Percentiles rank a stretch among this genome's conserved stretches.
Conservation (phyloP, 2,888 invertebrate genomes). For the Tetranychus piercei region DNA sequence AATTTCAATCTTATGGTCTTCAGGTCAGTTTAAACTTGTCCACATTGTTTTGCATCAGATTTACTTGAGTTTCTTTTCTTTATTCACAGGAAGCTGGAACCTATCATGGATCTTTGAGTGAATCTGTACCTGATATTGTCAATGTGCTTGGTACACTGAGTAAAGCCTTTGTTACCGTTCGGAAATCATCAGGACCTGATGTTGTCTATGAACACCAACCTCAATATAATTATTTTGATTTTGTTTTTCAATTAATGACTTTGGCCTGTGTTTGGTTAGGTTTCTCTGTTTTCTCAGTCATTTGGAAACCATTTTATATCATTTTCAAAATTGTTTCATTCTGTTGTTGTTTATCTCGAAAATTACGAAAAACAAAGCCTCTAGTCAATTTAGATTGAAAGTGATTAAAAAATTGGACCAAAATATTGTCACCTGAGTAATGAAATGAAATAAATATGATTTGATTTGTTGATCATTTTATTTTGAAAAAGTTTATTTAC, state of each 20-base stretch:
- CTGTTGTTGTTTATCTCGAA: not conserved
- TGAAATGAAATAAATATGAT: no score
- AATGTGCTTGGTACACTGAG: not conserved
- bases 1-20: not conserved
- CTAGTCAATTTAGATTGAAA: not conserved
- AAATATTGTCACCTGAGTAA: no score
- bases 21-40: no score
- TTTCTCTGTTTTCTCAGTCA: constrained; percentile 8
- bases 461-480: no score
- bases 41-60: no score
- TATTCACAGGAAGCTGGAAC: constrained; percentile 1
- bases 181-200: constrained; percentile 11
- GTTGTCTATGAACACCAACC: constrained; percentile 12
- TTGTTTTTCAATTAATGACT: constrained; percentile 12
- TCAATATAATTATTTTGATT: not conserved
- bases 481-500: no score
- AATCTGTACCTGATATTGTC: constrained; percentile 5
- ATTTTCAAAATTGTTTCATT: constrained; percentile 6
- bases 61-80: no score
- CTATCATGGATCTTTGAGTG: not conserved
- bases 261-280: constrained; percentile 12
- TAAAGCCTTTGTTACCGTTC: constrained; percentile 10
- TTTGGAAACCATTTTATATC: constrained; percentile 12
- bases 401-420: no score
- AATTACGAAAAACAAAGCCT: not conserved